A percentile compares a stretch with the other conserved stretches of the same genome.
These are phyloP conservation scores for Drosophila histrio DNA, from an alignment of 2,888 invertebrate genomes.

Conservation along the genomic window DNA sequence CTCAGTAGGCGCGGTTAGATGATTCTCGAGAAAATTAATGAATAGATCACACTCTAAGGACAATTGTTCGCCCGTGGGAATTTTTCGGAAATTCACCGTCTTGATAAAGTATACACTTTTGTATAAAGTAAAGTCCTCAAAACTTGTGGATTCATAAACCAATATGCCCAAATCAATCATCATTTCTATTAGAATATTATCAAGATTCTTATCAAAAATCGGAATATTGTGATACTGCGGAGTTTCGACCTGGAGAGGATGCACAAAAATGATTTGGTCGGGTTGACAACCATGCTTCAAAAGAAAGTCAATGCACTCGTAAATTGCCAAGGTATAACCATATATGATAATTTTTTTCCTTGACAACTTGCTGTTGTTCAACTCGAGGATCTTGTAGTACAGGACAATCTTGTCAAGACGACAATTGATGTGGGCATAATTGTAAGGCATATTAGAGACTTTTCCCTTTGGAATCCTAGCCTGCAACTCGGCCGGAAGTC, in stretches of 20 bases:
- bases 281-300: slow-evolving; percentile 59
- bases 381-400: slow-evolving; percentile 68
- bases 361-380: neutral
- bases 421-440: slow-evolving; percentile 71
- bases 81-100: slow-evolving; percentile 48
- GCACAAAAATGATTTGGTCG: slow-evolving; percentile 54
- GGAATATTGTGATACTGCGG: slow-evolving; percentile 53
- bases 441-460: slow-evolving; percentile 46
- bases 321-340: slow-evolving; percentile 61
- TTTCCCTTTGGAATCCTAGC: neutral
- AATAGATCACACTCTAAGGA: slow-evolving; percentile 68
- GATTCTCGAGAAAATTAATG: slow-evolving; percentile 59
- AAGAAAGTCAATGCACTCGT: slow-evolving; percentile 75
- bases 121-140: slow-evolving; percentile 27
- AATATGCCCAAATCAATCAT: slow-evolving; percentile 62
- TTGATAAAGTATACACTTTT: slow-evolving; percentile 36
- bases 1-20: slow-evolving; percentile 13
- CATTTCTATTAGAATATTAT: slow-evolving; percentile 59
- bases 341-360: slow-evolving; percentile 63
- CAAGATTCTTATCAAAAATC: slow-evolving; percentile 57
- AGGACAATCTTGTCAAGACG: slow-evolving; percentile 77
- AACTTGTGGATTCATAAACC: slow-evolving; percentile 41
- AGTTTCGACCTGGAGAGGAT: slow-evolving; percentile 30
- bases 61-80: slow-evolving; percentile 8
- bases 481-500: slow-evolving; percentile 23